Percentiles rank a stretch among this genome's conserved stretches.
Evolutionary conservation across 2,888 invertebrate genomes (phyloP).

Genomic region (Selenia dentaria): DNA sequence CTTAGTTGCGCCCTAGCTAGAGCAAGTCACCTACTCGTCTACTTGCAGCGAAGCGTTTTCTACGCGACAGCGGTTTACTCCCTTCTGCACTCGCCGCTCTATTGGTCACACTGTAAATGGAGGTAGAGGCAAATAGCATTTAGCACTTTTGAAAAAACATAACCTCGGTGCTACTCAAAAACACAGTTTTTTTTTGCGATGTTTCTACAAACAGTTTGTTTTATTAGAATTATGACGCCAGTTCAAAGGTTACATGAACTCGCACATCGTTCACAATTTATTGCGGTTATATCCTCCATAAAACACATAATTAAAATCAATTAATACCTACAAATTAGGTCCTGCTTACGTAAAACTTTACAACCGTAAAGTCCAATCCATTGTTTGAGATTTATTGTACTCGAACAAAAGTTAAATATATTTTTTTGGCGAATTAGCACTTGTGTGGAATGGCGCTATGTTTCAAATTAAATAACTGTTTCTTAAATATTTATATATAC

Average conservation of each 20-base stretch:
- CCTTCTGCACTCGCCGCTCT: too few relatives aligned
- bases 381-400: slow-evolving; percentile 10
- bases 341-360: slow-evolving; percentile 27
- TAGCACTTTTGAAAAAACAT: too few relatives aligned
- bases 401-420: not conserved
- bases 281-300: slow-evolving; percentile 12
- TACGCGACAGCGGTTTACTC: too few relatives aligned
- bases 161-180: too few relatives aligned
- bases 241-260: slow-evolving; percentile 15
- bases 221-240: slow-evolving; percentile 9
- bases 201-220: slow-evolving; percentile 1
- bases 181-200: slow-evolving; percentile 2
- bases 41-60: too few relatives aligned
- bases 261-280: slow-evolving; percentile 13
- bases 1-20: too few relatives aligned
- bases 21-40: too few relatives aligned
- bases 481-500: slow-evolving; percentile 13
- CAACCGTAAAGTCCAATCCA: slow-evolving; percentile 29
- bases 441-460: not conserved
- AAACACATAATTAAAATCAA: slow-evolving; percentile 15
- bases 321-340: slow-evolving; percentile 27
- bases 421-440: slow-evolving; percentile 26
- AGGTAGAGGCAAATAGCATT: too few relatives aligned
- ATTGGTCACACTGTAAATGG: too few relatives aligned
- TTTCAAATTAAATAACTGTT: slow-evolving; percentile 3